These are phyloP conservation scores for Trisateles emortualis DNA, from an alignment of 2,888 invertebrate genomes.

Conservation along the genomic window DNA sequence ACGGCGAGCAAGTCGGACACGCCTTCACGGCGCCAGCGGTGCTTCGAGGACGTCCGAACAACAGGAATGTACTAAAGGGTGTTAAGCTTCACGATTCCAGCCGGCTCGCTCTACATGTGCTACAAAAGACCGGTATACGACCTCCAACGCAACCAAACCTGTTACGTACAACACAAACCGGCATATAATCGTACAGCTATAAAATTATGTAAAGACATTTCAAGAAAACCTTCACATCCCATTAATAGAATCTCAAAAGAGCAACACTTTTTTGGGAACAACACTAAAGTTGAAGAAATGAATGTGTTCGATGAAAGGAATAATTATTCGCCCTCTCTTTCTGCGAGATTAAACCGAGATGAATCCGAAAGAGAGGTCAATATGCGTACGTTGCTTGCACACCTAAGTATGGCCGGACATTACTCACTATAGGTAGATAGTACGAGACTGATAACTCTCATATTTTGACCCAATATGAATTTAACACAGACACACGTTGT, in stretches of 20 bases:
- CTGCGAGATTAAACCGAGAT: conserved; percentile 62
- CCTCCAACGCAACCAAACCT: conserved; percentile 84
- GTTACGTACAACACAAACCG: conserved; percentile 80
- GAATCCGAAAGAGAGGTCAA: conserved; percentile 80
- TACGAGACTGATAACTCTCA: conserved; percentile 76
- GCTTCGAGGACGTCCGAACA: conserved; percentile 74
- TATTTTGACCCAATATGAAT: conserved; percentile 58
- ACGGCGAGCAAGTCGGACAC: conserved; percentile 76
- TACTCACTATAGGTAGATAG: conserved; percentile 86
- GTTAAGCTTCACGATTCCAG: conserved; percentile 64
- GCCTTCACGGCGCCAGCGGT: conserved; percentile 79
- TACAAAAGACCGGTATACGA: conserved; percentile 81
- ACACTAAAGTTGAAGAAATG: conserved; percentile 63
- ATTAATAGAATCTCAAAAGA: conserved; percentile 44
- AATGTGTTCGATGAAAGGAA: conserved; percentile 69
- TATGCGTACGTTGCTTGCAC: conserved; percentile 86
- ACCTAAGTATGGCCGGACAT: conserved; percentile 87
- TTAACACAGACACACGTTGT: conserved; percentile 63
- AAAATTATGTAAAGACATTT: conserved; percentile 58
- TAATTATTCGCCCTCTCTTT: conserved; percentile 74
- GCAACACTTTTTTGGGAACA: conserved; percentile 61
- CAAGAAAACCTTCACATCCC: conserved; percentile 49
- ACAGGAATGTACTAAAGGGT: conserved; percentile 76
- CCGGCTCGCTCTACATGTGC: conserved; percentile 80
- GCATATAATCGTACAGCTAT: conserved; percentile 57